Evolutionary conservation across 2,113 vertebrate genomes (phyloP).

Genomic region (Psammodynastes pulverulentus): DNA sequence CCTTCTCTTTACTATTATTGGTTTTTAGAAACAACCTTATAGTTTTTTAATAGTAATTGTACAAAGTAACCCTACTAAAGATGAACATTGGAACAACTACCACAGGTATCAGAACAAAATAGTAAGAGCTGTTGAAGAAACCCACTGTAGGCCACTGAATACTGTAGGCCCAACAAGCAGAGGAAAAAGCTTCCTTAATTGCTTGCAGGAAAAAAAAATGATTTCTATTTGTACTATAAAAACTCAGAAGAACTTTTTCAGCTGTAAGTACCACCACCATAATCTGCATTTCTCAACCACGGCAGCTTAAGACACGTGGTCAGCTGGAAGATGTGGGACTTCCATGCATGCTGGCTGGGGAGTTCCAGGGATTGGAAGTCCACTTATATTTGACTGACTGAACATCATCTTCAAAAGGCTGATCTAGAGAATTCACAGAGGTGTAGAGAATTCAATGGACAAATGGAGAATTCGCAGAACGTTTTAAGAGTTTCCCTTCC

Average conservation of each 20-base stretch:
- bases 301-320: neutral
- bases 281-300: neutral
- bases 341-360: neutral
- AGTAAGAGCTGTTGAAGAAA: neutral
- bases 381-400: neutral
- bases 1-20: too few relatives aligned
- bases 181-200: neutral
- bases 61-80: neutral
- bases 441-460: neutral
- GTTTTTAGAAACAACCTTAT: too few relatives aligned
- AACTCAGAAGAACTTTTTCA: neutral
- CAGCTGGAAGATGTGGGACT: neutral
- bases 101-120: neutral
- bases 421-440: neutral
- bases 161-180: neutral
- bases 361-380: neutral
- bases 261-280: neutral
- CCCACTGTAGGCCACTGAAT: neutral
- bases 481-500: neutral
- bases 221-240: neutral
- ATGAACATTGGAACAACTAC: neutral
- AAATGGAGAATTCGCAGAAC: neutral
- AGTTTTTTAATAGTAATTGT: neutral
- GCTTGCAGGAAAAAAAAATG: neutral
- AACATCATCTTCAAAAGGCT: too few relatives aligned